Evolutionary conservation across 2,888 invertebrate genomes (phyloP), one percentile per base, ranked within the genome.

Genomic region (Cheilosia vulpina): DNA sequence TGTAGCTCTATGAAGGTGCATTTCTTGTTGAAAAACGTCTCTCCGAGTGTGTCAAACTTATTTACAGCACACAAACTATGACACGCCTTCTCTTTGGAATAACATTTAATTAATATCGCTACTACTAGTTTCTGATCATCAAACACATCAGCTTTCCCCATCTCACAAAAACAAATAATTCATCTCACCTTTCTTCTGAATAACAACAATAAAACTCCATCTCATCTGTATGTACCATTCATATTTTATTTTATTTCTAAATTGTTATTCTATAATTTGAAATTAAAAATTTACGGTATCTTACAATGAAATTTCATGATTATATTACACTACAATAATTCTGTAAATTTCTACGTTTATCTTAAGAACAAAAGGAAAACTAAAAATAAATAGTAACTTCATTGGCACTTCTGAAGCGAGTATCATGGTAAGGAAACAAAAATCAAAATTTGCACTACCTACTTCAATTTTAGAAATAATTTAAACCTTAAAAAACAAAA

Each of bases 331-430:
- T 83, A 78, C 72, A 68, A 19, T 73, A 68, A 19, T 73, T 76
- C 31, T 60, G 21, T 53, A 60, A 66, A 43, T 77, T 41, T 31
- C 50, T 66, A 43, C 43, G 34, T 45, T 73, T 52, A 68, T 47
- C 31, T 73, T 58, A 58, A 38, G 52, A 24, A 55, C 65, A 65
- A 57, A 73, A 50, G 50, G 27, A 63, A 53, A 71, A 17, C 21
- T 7, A 58, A n/a, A 75, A 27, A 45, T 65, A 15, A 24, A 43
- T 47, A 47, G 31, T 65, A 65, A 53, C 45, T 62, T 71, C 50
- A 58, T 80, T 80, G 75, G 71, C 84, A 84, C 78, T 69, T 75
- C 57, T 60, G 45, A 69, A 68, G 73, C 73, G 69, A 75, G 83
- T 73, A 75, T 79, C 43, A 65, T 72, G n/a, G 55, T 21, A 41